phyloP scores from a whole-genome alignment of 2,797 vertebrate genomes.

The Kryptopterus vitreolus region DNA sequence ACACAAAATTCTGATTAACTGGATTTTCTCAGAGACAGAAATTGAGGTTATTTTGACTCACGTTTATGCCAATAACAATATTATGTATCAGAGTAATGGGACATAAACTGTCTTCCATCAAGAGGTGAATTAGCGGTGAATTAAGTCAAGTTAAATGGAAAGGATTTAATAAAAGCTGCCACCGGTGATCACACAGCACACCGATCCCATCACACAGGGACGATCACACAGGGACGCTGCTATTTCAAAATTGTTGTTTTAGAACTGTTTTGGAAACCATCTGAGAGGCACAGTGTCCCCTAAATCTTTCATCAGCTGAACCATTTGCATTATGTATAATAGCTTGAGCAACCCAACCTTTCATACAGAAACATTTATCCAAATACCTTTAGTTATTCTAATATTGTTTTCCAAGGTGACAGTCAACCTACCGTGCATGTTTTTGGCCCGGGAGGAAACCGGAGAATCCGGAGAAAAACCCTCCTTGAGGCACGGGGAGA shows the following conservation, averaged over 20 bases:
- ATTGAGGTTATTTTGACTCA: conserved; percentile 1
- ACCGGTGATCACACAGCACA: background rate
- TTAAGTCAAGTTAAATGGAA: background rate
- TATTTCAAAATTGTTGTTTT: background rate
- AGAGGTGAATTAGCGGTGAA: background rate
- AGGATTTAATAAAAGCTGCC: background rate
- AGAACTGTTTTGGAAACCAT: background rate
- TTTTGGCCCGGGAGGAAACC: no score
- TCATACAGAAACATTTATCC: background rate
- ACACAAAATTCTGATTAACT: background rate
- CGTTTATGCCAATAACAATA: background rate
- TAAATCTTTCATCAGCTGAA: background rate
- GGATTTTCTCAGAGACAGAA: background rate
- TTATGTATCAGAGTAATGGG: background rate
- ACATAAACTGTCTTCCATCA: background rate
- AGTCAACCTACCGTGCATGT: no score
- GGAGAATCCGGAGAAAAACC: no score
- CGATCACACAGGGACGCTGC: background rate
- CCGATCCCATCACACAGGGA: background rate
- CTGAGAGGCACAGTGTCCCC: background rate
- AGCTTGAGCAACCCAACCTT: background rate
- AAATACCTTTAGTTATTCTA: background rate
- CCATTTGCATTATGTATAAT: background rate
- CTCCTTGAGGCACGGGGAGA: no score
- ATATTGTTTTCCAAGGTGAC: no score